These are phyloP conservation scores for Hippasteria phrygiana DNA, from an alignment of 53 echinoderm and acorn worm species.

Conservation along the genomic window DNA sequence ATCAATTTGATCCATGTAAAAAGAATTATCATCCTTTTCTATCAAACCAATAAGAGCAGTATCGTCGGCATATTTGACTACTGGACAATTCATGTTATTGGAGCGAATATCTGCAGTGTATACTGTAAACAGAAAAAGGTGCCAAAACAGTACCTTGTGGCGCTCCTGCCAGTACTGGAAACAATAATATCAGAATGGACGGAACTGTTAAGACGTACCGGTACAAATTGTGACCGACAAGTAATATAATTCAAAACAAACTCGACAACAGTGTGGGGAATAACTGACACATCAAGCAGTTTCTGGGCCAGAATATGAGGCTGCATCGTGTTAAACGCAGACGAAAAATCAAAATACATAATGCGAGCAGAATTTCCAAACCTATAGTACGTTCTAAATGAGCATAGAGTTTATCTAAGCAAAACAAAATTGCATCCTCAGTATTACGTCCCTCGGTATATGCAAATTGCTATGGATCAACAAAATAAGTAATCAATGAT, in stretches of 20 bases:
- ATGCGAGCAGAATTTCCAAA: background rate
- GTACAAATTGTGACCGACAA: background rate
- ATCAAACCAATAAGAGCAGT: background rate
- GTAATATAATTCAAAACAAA: background rate
- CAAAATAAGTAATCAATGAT: constrained; percentile 5
- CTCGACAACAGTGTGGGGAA: background rate
- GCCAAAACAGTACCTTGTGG: background rate
- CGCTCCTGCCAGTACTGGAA: background rate
- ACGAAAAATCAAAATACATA: constrained; percentile 7
- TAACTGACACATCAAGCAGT: constrained; percentile 10
- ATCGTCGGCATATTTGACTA: background rate
- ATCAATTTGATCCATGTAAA: background rate
- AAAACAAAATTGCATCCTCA: too few species aligned
- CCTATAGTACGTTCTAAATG: too few species aligned
- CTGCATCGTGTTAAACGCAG: constrained; percentile 1
- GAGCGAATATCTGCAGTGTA: background rate
- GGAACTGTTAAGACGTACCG: background rate
- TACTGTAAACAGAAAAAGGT: background rate
- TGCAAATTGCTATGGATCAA: background rate
- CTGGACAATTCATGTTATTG: background rate
- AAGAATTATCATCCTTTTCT: background rate
- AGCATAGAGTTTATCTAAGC: too few species aligned
- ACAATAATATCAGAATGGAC: background rate
- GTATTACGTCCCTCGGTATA: too few species aligned
- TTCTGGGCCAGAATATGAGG: background rate